Percentiles rank a stretch among this genome's conserved stretches.
Evolutionary conservation across 2,888 invertebrate species (phyloP).

Genomic region (Athrips mouffetella): DNA sequence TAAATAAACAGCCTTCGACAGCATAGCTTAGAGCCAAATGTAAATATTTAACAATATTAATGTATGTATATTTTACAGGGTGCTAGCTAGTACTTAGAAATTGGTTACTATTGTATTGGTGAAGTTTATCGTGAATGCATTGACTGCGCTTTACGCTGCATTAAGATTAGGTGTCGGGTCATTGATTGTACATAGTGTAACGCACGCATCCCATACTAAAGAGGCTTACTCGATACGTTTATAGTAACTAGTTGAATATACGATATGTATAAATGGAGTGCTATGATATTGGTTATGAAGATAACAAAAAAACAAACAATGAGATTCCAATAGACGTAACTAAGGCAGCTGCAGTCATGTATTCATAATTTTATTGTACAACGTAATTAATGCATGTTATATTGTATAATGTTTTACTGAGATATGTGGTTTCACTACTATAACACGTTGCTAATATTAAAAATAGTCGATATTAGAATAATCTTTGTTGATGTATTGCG

Average conservation of each 20-base stretch:
- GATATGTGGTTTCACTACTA: conserved; percentile 41
- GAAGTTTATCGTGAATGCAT: conserved; percentile 38
- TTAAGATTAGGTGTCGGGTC: conserved; percentile 2
- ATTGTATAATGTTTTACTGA: conserved; percentile 25
- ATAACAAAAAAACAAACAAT: not conserved
- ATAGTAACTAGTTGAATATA: not conserved
- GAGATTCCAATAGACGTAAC: not conserved
- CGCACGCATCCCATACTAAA: conserved; percentile 10
- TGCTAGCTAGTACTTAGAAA: conserved; percentile 66
- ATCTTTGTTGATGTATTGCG: conserved; percentile 58
- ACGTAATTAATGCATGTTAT: conserved; percentile 37
- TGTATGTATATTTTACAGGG: conserved; percentile 58
- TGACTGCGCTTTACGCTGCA: conserved; percentile 35
- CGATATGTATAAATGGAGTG: conserved; percentile 6
- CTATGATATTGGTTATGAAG: not conserved
- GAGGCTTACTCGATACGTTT: conserved; percentile 9
- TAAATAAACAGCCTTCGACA: not conserved
- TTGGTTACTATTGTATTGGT: conserved; percentile 38
- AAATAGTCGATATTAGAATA: conserved; percentile 44
- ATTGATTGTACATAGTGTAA: conserved; percentile 12
- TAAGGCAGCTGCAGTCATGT: conserved; percentile 38
- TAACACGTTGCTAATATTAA: conserved; percentile 46
- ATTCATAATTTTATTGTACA: conserved; percentile 30
- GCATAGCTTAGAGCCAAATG: conserved; percentile 1
- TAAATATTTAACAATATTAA: conserved; percentile 23